Conservation (phyloP, 2,113 vertebrate species). For the Daphoenositta chrysoptera region DNA sequence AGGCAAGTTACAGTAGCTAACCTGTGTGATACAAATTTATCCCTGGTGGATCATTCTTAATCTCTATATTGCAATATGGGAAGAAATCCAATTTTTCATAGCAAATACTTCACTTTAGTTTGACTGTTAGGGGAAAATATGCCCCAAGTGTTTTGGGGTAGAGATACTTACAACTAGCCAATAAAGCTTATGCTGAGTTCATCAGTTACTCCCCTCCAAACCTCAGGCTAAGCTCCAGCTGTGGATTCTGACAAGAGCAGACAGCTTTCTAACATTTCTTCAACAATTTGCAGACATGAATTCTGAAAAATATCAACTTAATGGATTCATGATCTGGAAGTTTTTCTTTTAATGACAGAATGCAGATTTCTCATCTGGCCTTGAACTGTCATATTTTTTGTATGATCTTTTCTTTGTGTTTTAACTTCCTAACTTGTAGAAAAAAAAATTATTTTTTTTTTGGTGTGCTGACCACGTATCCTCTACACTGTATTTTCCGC, state of each 20-base stretch:
- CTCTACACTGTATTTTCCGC: not conserved
- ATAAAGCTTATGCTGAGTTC: conserved; percentile 2
- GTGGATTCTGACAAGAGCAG: not conserved
- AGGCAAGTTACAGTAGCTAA: not conserved
- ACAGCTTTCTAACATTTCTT: not conserved
- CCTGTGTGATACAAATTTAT: not conserved
- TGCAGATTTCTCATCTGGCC: not conserved
- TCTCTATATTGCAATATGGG: not conserved
- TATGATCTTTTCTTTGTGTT: not conserved
- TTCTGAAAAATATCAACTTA: not conserved
- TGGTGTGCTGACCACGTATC: conserved; percentile 3
- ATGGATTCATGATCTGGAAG: not conserved
- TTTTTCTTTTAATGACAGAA: not conserved
- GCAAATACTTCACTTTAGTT: not conserved
- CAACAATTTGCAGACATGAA: not conserved
- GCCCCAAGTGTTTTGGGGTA: not conserved
- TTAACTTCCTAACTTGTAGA: not conserved
- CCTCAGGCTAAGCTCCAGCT: not conserved
- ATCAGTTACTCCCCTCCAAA: not conserved
- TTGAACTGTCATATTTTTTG: not conserved
- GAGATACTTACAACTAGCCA: not conserved
- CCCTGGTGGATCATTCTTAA: not conserved
- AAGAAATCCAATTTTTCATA: conserved; percentile 17
- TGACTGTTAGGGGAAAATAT: not conserved
- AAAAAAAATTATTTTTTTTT: no score